Conservation (phyloP, 2,888 invertebrate species). For the Drosophila bunnanda region DNA sequence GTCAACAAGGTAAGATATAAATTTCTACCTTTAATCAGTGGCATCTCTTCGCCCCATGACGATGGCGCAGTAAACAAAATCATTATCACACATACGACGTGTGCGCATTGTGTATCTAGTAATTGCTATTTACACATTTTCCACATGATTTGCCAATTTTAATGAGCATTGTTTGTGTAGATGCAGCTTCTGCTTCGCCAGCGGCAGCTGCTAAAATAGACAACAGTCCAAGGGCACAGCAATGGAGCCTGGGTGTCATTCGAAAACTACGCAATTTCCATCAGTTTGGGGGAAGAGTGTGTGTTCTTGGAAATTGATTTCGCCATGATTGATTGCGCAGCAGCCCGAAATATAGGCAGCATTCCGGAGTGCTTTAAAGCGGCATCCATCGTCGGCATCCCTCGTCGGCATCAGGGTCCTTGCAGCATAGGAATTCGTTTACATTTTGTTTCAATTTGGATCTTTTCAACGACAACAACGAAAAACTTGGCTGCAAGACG, state of each 20-base stretch:
- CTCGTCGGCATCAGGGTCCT: slow-evolving; percentile 32
- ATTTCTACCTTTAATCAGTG: slow-evolving; percentile 4
- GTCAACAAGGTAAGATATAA: slow-evolving; percentile 6
- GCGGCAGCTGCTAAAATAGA: slow-evolving; percentile 44
- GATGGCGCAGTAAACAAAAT: slow-evolving; percentile 30
- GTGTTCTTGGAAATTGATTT: slow-evolving; percentile 71
- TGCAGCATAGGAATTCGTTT: slow-evolving; percentile 44
- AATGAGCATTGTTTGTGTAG: slow-evolving; percentile 68
- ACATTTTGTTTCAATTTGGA: slow-evolving; percentile 73
- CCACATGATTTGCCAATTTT: slow-evolving; percentile 77
- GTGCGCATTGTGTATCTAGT: slow-evolving; percentile 34
- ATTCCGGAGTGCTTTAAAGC: slow-evolving; percentile 42
- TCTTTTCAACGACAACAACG: slow-evolving; percentile 47
- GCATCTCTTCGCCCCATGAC: slow-evolving; percentile 3
- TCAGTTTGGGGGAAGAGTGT: slow-evolving; percentile 19
- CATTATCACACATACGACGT: slow-evolving; percentile 35
- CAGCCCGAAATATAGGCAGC: slow-evolving; percentile 65
- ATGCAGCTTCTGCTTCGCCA: slow-evolving; percentile 48
- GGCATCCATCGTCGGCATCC: slow-evolving; percentile 33
- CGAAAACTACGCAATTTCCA: slow-evolving; percentile 45
- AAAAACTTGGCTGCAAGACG: slow-evolving; percentile 30
- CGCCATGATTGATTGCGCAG: slow-evolving; percentile 75
- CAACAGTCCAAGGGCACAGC: slow-evolving; percentile 33
- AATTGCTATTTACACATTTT: slow-evolving; percentile 75
- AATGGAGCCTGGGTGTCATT: slow-evolving; percentile 25